Base-by-base conservation (phyloP, 2,888 invertebrate genomes). In the Hypselothyrea guttata region DNA sequence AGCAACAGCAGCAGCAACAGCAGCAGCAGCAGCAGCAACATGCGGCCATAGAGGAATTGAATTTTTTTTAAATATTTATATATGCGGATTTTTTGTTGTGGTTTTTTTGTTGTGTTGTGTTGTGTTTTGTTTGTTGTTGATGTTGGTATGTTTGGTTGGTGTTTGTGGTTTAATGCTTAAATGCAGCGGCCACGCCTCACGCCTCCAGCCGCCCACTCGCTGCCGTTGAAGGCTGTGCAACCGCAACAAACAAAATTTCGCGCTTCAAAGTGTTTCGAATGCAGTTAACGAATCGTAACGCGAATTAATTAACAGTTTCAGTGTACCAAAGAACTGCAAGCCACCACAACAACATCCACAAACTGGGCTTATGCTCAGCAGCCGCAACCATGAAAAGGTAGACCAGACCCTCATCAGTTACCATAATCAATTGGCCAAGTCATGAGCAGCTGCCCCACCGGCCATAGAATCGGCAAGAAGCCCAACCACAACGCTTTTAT, bases 261-360 rank as follows among this genome's bases (percentile, higher is more conserved):
- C 85, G 77, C 83, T 77, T 77, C 85, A 82, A 84, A 77, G 85
- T 84, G 70, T 67, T 74, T 78, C 83, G 65, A 78, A 75, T 78
- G 85, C 81, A 79, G 60, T 85, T 73, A 88, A 83, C 87, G 86
- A 87, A 84, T 83, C 88, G 88, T 78, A 87, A 81, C 77, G 87
- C 57, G 74, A 79, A 75, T 77, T 81, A 87, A 81, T 81, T 87
- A 79, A 84, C 82, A 83, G 75, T 74, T 73, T 76, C 71, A 72
- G 81, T 81, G 71, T 71, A 82, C 79, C 75, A 82, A 70, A 78
- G 83, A 78, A 84, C 83, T 82, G 79, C 79, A 71, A 64, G 57
- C 70, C 59, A 42, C 57, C 61, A 34, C 44, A 51, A 34, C 48
- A 31, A 7, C 52, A 67, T 4, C 52, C 49, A 52, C 57, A 44